phyloP scores from a whole-genome alignment of 2,113 vertebrate species.

The Xerus inauris region DNA sequence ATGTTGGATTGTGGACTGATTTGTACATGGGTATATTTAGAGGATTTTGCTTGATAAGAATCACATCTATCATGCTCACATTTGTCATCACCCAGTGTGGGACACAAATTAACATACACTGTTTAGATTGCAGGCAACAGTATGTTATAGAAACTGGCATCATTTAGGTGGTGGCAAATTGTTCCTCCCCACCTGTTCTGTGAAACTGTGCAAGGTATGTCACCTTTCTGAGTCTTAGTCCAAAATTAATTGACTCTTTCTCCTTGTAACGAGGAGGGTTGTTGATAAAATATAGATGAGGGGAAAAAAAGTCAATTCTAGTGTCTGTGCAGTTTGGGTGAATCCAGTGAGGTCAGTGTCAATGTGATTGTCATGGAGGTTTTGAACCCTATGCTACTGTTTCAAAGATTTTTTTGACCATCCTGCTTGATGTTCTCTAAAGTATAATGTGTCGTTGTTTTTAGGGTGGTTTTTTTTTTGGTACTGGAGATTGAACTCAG shows the following conservation, averaged over 20 bases:
- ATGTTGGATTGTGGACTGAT: neutral
- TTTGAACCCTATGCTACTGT: neutral
- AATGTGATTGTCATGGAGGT: neutral
- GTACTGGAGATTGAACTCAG: too few relatives aligned
- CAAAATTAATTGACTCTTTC: neutral
- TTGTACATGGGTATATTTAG: neutral
- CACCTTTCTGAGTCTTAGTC: neutral
- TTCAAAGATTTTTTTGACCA: neutral
- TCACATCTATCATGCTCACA: neutral
- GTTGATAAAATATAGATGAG: neutral
- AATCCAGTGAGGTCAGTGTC: neutral
- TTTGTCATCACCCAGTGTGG: neutral
- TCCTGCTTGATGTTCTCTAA: neutral
- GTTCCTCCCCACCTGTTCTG: neutral
- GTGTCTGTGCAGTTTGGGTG: neutral
- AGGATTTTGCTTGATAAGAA: neutral
- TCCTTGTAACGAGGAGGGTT: neutral
- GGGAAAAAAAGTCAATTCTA: neutral
- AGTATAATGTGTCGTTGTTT: neutral
- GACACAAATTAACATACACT: neutral
- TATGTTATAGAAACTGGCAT: neutral
- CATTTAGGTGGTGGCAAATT: neutral
- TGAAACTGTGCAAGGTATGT: neutral
- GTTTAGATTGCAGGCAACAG: neutral
- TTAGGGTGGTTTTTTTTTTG: too few relatives aligned